Evolutionary conservation across 2,888 invertebrate genomes (phyloP).

Genomic region (Tillus elongatus): DNA sequence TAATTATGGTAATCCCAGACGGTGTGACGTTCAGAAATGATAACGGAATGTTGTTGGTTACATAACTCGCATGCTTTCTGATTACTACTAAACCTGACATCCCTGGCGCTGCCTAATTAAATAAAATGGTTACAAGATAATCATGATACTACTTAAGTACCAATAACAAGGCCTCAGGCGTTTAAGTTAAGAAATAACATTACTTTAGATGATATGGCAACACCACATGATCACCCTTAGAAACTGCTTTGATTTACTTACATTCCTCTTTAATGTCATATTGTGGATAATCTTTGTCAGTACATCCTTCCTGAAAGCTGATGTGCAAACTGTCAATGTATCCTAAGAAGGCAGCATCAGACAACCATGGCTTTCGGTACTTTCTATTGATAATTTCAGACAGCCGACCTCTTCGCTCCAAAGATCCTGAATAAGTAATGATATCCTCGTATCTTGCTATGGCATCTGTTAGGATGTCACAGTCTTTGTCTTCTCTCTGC

Average conservation of each 20-base stretch:
- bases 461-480: not conserved
- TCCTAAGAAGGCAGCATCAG: not conserved
- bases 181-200: too few species aligned
- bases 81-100: too few species aligned
- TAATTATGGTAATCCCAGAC: too few species aligned
- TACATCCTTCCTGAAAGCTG: not conserved
- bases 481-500: too few species aligned
- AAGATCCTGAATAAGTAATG: not conserved
- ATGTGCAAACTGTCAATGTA: not conserved
- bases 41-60: too few species aligned
- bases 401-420: not conserved
- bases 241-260: not conserved
- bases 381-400: slow-evolving; percentile 3
- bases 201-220: too few species aligned
- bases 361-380: slow-evolving; percentile 2
- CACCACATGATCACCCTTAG: not conserved
- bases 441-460: not conserved
- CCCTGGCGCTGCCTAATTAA: too few species aligned
- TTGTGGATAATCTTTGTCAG: not conserved
- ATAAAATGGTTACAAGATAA: too few species aligned
- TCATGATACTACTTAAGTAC: too few species aligned
- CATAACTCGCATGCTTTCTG: too few species aligned
- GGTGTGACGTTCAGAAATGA: too few species aligned
- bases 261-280: not conserved
- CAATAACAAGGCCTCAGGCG: too few species aligned